phyloP scores from a whole-genome alignment of 2,888 invertebrate genomes.

The Epinotia brunnichana region DNA sequence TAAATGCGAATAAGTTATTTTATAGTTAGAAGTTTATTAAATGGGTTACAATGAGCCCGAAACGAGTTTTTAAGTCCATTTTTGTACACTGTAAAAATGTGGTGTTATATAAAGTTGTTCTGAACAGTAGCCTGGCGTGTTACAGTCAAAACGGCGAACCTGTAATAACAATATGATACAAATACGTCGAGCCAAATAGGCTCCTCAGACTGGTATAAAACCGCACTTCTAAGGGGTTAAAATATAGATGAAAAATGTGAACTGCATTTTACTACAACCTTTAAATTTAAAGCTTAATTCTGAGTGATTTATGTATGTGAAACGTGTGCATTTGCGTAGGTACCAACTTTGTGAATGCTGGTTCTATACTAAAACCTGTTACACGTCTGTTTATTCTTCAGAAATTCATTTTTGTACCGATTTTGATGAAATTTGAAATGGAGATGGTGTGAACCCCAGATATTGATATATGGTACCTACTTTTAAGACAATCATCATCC shows the following conservation, averaged over 20 bases:
- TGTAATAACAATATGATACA: neutral
- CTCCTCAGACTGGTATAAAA: neutral
- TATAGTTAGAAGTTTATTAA: no score
- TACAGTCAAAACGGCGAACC: neutral
- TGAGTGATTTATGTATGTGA: slow-evolving; percentile 1
- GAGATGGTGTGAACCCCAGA: no score
- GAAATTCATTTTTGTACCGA: neutral
- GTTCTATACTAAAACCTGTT: no score
- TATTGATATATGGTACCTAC: no score
- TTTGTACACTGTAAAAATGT: no score
- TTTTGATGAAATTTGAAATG: neutral
- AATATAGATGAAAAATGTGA: slow-evolving; percentile 19
- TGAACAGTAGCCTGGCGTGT: no score
- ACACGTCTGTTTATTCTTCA: neutral
- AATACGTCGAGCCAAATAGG: neutral
- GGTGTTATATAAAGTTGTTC: no score
- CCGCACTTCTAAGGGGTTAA: neutral
- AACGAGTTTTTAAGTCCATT: no score
- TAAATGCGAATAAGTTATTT: no score
- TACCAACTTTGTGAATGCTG: neutral
- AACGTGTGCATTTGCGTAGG: neutral
- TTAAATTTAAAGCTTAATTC: slow-evolving; percentile 10
- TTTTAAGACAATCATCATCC: no score
- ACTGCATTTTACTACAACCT: slow-evolving; percentile 4
- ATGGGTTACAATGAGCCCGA: no score